Percentiles rank a stretch among this genome's conserved stretches.
These are phyloP conservation scores for Burhinus bistriatus DNA, from an alignment of 2,113 vertebrate species.

Conservation along the genomic window DNA sequence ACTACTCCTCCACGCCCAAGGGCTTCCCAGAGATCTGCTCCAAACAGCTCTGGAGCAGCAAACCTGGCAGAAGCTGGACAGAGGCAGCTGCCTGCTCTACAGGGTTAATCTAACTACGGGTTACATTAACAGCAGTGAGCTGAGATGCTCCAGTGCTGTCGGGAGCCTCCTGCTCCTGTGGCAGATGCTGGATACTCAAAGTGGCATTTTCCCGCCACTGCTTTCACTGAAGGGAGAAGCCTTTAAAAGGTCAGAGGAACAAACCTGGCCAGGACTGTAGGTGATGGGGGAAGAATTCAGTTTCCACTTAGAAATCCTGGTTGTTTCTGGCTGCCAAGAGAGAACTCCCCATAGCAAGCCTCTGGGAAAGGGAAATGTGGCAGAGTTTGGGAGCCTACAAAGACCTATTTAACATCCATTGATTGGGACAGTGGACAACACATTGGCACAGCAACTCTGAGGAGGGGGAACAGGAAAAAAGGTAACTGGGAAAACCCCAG, in stretches of 20 bases:
- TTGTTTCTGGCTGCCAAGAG: background rate
- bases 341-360: background rate
- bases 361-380: fast-evolving
- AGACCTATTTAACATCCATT: background rate
- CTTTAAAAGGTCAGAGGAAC: slow-evolving; percentile 13
- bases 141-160: background rate
- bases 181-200: background rate
- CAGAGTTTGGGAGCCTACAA: background rate
- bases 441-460: background rate
- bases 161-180: background rate
- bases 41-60: background rate
- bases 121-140: background rate
- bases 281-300: background rate
- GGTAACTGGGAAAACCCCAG: background rate
- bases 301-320: background rate
- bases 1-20: background rate
- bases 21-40: background rate
- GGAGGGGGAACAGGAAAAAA: background rate
- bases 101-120: background rate
- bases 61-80: background rate
- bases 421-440: background rate
- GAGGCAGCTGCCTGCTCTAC: background rate
- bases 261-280: background rate
- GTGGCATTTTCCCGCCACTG: background rate
- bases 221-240: background rate